Evolutionary conservation across 2,888 invertebrate species (phyloP).

Genomic region (Cabera pusaria): DNA sequence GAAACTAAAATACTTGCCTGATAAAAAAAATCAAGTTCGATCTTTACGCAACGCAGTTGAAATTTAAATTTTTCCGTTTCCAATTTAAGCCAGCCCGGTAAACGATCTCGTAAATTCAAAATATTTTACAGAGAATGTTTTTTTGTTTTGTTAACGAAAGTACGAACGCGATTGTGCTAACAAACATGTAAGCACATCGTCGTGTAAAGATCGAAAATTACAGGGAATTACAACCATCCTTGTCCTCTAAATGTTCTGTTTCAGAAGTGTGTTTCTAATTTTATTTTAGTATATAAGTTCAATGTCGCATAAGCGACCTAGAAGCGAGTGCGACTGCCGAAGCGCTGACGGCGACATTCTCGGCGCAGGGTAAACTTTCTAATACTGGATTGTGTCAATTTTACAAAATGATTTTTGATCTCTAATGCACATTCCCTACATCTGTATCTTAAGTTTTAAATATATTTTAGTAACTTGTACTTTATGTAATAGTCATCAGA

Average conservation of each 20-base stretch:
- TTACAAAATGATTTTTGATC: too few species aligned
- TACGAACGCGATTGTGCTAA: conserved; percentile 5
- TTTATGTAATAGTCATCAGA: too few species aligned
- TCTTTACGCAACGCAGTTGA: conserved; percentile 13
- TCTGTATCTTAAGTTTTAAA: too few species aligned
- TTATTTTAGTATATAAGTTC: conserved; percentile 63
- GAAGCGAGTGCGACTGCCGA: conserved; percentile 33
- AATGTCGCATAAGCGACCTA: conserved; percentile 56
- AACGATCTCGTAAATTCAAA: conserved; percentile 22
- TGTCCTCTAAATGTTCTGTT: conserved; percentile 43
- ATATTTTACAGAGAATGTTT: conserved; percentile 20
- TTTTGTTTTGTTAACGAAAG: conserved; percentile 6
- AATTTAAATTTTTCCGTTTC: conserved; percentile 15
- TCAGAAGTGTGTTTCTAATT: conserved; percentile 39
- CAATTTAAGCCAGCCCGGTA: conserved; percentile 19
- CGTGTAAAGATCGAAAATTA: conserved; percentile 16
- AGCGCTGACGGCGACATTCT: conserved; percentile 1
- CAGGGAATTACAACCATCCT: conserved; percentile 34
- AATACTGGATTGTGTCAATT: too few species aligned
- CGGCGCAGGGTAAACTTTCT: too few species aligned
- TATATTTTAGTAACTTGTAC: too few species aligned
- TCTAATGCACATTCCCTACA: too few species aligned
- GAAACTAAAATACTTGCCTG: neutral
- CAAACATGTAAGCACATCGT: conserved; percentile 2
- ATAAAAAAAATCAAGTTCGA: too few species aligned